A percentile compares a stretch with the other conserved stretches of the same genome.
These are phyloP conservation scores for Platycercus adscitus DNA, from an alignment of 2,113 vertebrate genomes.

Conservation along the genomic window DNA sequence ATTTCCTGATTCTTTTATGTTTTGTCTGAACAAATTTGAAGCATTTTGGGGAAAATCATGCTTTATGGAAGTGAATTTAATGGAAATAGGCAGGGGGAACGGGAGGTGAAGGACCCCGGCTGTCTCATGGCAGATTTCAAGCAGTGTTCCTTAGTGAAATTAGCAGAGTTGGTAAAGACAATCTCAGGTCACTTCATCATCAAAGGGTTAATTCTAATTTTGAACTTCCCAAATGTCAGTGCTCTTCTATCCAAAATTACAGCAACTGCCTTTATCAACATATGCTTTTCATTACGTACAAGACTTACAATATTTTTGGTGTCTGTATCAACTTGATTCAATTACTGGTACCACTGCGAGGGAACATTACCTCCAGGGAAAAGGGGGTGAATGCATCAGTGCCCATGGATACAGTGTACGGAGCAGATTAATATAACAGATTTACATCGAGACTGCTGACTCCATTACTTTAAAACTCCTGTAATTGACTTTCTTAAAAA, in stretches of 20 bases:
- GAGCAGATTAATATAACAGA: conserved; percentile 65
- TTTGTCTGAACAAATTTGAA: not conserved
- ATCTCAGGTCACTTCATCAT: conserved; percentile 38
- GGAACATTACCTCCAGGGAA: conserved; percentile 80
- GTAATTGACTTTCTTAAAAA: conserved; percentile 87
- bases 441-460: conserved; percentile 81
- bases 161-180: not conserved
- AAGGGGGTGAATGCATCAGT: conserved; percentile 67
- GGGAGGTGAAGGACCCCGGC: not conserved
- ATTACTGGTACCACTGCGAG: conserved; percentile 84
- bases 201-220: conserved; percentile 43
- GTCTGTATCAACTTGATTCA: conserved; percentile 88
- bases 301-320: conserved; percentile 80
- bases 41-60: not conserved
- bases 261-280: conserved; percentile 74
- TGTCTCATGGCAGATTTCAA: not conserved
- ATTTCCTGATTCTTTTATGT: not conserved
- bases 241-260: conserved; percentile 76
- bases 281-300: conserved; percentile 84
- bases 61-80: not conserved
- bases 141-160: not conserved
- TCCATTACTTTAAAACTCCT: conserved; percentile 81
- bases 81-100: not conserved
- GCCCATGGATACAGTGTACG: conserved; percentile 55
- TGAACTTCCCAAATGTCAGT: conserved; percentile 77